Evolutionary conservation across 2,797 vertebrate species (phyloP), one percentile per base, ranked within the genome.

Genomic region (Antrozous pallidus): DNA sequence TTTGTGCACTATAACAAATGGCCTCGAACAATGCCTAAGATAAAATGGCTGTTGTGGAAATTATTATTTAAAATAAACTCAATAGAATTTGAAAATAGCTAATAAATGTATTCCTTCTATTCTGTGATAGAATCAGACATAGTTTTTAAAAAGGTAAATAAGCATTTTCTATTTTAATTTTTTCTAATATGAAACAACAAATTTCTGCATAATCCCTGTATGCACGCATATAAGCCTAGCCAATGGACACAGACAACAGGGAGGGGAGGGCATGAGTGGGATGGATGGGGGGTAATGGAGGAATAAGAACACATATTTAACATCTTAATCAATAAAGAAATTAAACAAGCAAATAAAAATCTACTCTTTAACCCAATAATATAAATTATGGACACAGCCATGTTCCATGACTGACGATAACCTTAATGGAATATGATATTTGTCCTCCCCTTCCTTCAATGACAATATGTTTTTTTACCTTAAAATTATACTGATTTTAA

Each of bases 41-140:
- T 65, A 82, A 83, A 89, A 51, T 40, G 47, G 36, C 18, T 89
- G 17, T 4, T 80, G 5, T 61, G 26, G 85, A 31, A 69, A 61
- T 42, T 3, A 58, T 24, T 79, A 67, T 36, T n/a, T n/a, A 17
- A 22, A 83, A 71, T 81, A 70, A 94, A 69, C 5, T 38, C 87
- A 74, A 90, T 40, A 94, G 10, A 89, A 88, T 89, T 58, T 70
- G 4, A 73, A 94, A 87, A 91, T 79, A 80, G 58, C 13, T 75
- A 71, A 75, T 17, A 85, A 69, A 88, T 33, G 1, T 20, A 56
- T 85, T 73, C 6, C 7, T n/a, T 74, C 56, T 33, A 61, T 54
- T 90, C 42, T 74, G 31, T 20, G 49, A 77, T 65, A 75, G 40
- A 83, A 31, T 71, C n/a, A 78, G n/a, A 71, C 33, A 24, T 36